These are phyloP conservation scores for Drosophila anomelani DNA, from an alignment of 2,888 invertebrate species.

Conservation along the genomic window DNA sequence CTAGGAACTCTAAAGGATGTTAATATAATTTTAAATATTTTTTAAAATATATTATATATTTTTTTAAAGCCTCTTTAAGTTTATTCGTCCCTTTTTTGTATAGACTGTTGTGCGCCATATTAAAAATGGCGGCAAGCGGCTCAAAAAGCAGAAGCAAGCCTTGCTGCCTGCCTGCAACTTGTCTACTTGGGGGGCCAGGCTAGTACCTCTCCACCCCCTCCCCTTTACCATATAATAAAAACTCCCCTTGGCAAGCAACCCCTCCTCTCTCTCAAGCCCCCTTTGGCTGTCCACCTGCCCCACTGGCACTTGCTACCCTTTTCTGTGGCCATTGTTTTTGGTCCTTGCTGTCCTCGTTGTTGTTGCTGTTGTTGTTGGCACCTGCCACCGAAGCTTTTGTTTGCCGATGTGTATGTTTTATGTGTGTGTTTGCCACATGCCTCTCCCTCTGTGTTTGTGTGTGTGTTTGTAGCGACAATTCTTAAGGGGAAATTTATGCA, in stretches of 20 bases:
- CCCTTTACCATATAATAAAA: constrained; percentile 8
- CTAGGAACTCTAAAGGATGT: too few relatives aligned
- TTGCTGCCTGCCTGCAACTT: constrained; percentile 62
- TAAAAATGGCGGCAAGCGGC: constrained; percentile 80
- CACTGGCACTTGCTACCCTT: constrained; percentile 59
- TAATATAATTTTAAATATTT: too few relatives aligned
- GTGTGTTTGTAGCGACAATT: constrained; percentile 58
- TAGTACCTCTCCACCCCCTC: constrained; percentile 21
- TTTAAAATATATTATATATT: background rate
- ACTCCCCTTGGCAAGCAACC: constrained; percentile 14
- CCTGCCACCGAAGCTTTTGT: constrained; percentile 62
- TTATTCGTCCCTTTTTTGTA: constrained; percentile 28
- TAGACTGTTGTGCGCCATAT: constrained; percentile 69
- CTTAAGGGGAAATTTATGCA: constrained; percentile 80
- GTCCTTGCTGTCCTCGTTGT: constrained; percentile 25
- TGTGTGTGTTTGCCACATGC: constrained; percentile 32
- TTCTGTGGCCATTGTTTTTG: constrained; percentile 26
- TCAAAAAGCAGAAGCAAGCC: constrained; percentile 51
- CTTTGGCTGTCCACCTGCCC: constrained; percentile 34
- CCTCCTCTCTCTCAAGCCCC: constrained; percentile 25
- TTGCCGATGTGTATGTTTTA: constrained; percentile 21
- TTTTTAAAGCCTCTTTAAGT: constrained; percentile 8
- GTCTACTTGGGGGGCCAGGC: constrained; percentile 34
- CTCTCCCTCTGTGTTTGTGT: constrained; percentile 10
- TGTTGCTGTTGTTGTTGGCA: constrained; percentile 50